These are phyloP conservation scores for Microcebus jonahi DNA, from an alignment of 2,113 vertebrate species.

Conservation along the genomic window DNA sequence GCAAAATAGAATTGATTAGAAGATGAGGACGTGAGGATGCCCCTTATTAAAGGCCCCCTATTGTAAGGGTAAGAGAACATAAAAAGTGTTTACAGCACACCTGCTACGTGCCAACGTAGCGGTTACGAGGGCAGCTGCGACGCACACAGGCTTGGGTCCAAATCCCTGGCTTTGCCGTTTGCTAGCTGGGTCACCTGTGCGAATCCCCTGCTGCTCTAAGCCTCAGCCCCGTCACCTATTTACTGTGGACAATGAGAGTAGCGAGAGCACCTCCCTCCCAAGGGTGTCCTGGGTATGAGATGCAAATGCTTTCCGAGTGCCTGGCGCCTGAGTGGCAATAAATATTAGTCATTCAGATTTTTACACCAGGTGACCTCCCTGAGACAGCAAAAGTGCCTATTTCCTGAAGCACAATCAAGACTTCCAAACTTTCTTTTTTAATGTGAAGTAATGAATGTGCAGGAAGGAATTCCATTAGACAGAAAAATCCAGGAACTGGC, in stretches of 20 bases:
- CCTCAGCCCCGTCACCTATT: not conserved
- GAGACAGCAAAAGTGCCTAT: not conserved
- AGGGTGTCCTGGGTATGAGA: not conserved
- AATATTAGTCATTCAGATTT: not conserved
- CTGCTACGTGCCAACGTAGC: too few species aligned
- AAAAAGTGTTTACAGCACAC: not conserved
- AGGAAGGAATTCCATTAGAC: not conserved
- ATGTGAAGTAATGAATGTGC: not conserved
- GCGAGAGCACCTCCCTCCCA: too few species aligned
- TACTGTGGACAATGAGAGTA: fast-evolving
- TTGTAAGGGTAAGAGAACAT: not conserved
- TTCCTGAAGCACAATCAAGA: not conserved
- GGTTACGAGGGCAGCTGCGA: not conserved
- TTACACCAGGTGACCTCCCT: not conserved
- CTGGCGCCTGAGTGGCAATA: not conserved
- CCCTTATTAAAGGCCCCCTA: not conserved
- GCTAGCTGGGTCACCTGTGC: not conserved
- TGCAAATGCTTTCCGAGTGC: not conserved
- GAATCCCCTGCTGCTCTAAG: not conserved
- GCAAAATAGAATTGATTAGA: not conserved
- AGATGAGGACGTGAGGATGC: not conserved
- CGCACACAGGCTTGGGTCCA: not conserved
- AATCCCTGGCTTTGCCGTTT: not conserved
- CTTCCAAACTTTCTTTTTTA: not conserved
- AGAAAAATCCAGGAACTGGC: not conserved